Percentiles rank a stretch among this genome's conserved stretches.
phyloP scores from a whole-genome alignment of 2,888 invertebrate genomes.

The Bruchidius siliquastri region DNA sequence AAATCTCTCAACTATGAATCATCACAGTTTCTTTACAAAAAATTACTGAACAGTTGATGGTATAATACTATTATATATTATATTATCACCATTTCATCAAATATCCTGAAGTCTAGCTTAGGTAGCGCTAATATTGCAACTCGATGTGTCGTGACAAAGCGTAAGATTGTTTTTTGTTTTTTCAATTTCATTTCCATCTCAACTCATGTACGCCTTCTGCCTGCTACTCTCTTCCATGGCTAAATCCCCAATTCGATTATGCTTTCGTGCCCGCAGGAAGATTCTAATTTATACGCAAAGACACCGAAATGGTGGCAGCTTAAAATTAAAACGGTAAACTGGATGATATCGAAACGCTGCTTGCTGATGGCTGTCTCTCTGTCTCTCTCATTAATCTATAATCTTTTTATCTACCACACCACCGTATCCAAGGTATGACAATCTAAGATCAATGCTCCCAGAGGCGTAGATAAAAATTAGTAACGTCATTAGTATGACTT shows the following conservation, averaged over 20 bases:
- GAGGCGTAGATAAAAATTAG: not conserved
- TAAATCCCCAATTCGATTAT: not conserved
- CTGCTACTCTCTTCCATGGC: not conserved
- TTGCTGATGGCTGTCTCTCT: not conserved
- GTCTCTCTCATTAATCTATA: not conserved
- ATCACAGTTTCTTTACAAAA: too few relatives aligned
- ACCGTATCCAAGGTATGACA: not conserved
- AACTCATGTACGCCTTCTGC: not conserved
- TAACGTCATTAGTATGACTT: too few relatives aligned
- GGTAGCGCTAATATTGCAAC: too few relatives aligned
- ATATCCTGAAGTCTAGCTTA: too few relatives aligned
- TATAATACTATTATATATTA: too few relatives aligned
- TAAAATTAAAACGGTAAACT: not conserved
- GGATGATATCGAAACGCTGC: not conserved
- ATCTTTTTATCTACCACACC: not conserved
- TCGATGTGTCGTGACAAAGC: too few relatives aligned
- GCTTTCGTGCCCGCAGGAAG: not conserved
- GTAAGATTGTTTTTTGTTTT: too few relatives aligned
- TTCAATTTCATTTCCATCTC: not conserved
- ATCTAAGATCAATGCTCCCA: not conserved
- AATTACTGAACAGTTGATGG: too few relatives aligned
- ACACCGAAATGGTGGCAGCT: not conserved
- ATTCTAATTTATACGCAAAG: not conserved
- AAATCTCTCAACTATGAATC: too few relatives aligned
- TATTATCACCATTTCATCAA: too few relatives aligned